Base-by-base conservation (phyloP, 2,888 invertebrate genomes). In the Lysandra bellargus region DNA sequence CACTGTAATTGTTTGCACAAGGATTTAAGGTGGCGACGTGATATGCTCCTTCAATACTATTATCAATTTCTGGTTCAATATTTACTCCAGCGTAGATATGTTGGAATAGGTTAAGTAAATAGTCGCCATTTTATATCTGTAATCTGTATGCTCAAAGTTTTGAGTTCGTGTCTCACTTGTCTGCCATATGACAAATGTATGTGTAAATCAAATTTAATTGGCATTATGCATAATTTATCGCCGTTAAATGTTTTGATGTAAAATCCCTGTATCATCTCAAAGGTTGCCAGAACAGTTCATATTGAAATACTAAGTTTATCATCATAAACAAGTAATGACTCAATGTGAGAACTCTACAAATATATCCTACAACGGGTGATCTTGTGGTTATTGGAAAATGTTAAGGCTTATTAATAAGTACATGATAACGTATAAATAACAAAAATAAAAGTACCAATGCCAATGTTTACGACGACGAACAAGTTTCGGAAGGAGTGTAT, bases 41-140 rank as follows among this genome's bases (percentile, higher is more conserved):
- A 69, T 33, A 69, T 69, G 69, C 33, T 69, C 33, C 69, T 69
- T 17, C 69, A 6, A 69, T 69, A 64, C 74, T 44, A 75, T 75
- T 75, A 75, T 75, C 49, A 75, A 75, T 75, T 44, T 44, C 75
- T 75, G 75, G 30, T 75, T 75, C 44, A 75, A 75, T 44, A 75
- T 75, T 75, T n/a, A 75, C 69, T 33, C 69, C 69, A 37, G 5
- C 33, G 0, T 33, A 14, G 69, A 33, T 33, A 69, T 7, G 23
- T 17, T 69, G 23, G 14, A 74, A 49, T 44, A 30, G 23, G 44
- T 49, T 75, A 23, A 14, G 49, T 75, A 75, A 75, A 75, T 44
- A 23, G n/a, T 33, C 23, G 44, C 49, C 23, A 75, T 49, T n/a
- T 44, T 17, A 23, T 12, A 30, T 74, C 7, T 30, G 23, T 44